Evolutionary conservation across 2,888 invertebrate genomes (phyloP).

Genomic region (Zelleria hepariella): DNA sequence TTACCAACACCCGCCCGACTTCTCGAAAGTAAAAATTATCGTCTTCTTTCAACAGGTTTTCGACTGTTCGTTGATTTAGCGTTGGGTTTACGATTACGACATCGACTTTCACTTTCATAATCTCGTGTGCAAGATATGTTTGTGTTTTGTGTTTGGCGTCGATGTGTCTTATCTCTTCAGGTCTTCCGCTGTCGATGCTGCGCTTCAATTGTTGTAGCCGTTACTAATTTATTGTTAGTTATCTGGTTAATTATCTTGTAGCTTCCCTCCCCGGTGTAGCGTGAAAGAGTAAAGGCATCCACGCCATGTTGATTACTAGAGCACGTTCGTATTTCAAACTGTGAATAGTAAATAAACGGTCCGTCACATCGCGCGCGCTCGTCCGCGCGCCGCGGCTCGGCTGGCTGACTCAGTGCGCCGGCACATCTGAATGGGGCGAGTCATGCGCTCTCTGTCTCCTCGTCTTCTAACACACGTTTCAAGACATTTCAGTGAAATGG

Average conservation of each 20-base stretch:
- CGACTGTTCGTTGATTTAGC: constrained; percentile 23
- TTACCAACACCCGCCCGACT: constrained; percentile 14
- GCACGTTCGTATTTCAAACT: constrained; percentile 60
- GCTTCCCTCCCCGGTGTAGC: constrained; percentile 18
- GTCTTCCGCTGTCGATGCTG: background rate
- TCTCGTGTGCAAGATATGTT: constrained; percentile 10
- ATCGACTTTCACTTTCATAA: constrained; percentile 47
- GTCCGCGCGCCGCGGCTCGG: constrained; percentile 22
- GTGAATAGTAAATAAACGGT: constrained; percentile 67
- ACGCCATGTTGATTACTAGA: constrained; percentile 55
- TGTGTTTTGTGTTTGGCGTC: constrained; percentile 11
- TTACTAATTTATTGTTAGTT: constrained; percentile 6
- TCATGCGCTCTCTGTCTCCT: constrained; percentile 39
- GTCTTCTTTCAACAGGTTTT: constrained; percentile 39
- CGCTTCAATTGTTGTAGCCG: constrained; percentile 6
- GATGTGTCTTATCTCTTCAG: background rate
- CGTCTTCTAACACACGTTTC: constrained; percentile 14
- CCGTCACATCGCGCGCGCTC: constrained; percentile 53
- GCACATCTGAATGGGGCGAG: constrained; percentile 57
- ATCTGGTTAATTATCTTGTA: constrained; percentile 14
- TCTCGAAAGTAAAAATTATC: constrained; percentile 33
- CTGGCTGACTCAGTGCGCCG: constrained; percentile 41
- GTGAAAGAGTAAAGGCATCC: constrained; percentile 32
- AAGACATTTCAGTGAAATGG: constrained; percentile 21
- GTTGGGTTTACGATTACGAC: constrained; percentile 3